Evolutionary conservation across 2,888 invertebrate species (phyloP).

Genomic region (Cyaniris semiargus): DNA sequence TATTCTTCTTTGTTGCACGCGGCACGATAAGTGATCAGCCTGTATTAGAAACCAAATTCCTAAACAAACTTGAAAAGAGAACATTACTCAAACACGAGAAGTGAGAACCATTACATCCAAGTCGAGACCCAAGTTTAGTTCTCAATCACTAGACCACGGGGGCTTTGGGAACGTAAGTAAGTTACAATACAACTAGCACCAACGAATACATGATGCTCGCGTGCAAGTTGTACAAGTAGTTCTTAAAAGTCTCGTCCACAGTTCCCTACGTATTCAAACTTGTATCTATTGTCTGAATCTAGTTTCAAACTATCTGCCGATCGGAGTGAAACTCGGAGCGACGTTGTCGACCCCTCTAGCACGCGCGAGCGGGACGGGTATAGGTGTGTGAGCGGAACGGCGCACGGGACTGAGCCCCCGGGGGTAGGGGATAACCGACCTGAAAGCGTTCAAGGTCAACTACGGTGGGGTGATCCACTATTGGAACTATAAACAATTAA

Average conservation of each 20-base stretch:
- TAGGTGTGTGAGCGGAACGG: slow-evolving; percentile 33
- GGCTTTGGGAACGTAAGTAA: too few species aligned
- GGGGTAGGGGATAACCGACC: slow-evolving; percentile 31
- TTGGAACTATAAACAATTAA: slow-evolving; percentile 1
- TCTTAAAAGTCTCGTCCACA: background rate
- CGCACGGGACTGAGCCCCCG: slow-evolving; percentile 36
- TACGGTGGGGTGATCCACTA: background rate
- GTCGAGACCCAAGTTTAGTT: background rate
- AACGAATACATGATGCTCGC: background rate
- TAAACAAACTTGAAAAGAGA: too few species aligned
- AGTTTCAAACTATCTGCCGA: slow-evolving; percentile 8
- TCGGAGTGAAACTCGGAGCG: slow-evolving; percentile 31
- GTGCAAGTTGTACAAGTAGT: background rate
- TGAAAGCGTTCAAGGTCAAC: slow-evolving; percentile 26
- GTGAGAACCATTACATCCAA: background rate
- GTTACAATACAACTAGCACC: too few species aligned
- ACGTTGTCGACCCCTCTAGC: slow-evolving; percentile 32
- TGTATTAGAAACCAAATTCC: too few species aligned
- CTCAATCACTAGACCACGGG: too few species aligned
- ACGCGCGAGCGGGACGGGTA: slow-evolving; percentile 17
- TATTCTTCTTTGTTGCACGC: background rate
- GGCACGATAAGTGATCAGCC: too few species aligned
- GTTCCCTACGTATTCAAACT: background rate
- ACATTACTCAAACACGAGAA: too few species aligned
- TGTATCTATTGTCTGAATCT: slow-evolving; percentile 17